Evolutionary conservation across 2,888 invertebrate genomes (phyloP).

Genomic region (Acanthoscelides obtectus): DNA sequence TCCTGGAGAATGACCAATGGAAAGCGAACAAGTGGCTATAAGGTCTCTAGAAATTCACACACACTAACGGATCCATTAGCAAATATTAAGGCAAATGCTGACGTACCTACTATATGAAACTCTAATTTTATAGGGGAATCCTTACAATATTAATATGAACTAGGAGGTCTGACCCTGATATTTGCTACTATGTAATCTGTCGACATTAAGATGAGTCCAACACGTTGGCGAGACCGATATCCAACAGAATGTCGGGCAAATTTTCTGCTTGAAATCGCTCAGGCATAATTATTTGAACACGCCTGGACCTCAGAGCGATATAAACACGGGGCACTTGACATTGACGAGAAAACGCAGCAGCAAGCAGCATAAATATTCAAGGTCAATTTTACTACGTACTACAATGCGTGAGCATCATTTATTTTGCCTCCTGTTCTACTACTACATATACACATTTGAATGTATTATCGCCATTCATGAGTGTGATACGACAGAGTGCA

Average conservation of each 20-base stretch:
- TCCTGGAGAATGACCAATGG: too few species aligned
- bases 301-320: neutral
- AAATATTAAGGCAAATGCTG: too few species aligned
- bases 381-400: neutral
- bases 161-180: too few species aligned
- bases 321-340: neutral
- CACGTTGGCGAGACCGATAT: neutral
- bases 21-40: too few species aligned
- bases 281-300: neutral
- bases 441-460: neutral
- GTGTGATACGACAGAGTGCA: neutral
- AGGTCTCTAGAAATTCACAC: too few species aligned
- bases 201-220: neutral
- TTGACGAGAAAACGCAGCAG: neutral
- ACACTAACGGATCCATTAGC: too few species aligned
- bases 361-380: neutral
- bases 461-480: neutral
- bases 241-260: neutral
- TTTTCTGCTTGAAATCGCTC: neutral
- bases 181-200: neutral
- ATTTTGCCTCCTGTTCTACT: neutral
- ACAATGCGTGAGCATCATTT: neutral
- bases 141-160: too few species aligned
- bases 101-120: too few species aligned
- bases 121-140: too few species aligned